Base-by-base conservation (phyloP, 92 coral and sea anemone species). In the Zoanthus sociatus region DNA sequence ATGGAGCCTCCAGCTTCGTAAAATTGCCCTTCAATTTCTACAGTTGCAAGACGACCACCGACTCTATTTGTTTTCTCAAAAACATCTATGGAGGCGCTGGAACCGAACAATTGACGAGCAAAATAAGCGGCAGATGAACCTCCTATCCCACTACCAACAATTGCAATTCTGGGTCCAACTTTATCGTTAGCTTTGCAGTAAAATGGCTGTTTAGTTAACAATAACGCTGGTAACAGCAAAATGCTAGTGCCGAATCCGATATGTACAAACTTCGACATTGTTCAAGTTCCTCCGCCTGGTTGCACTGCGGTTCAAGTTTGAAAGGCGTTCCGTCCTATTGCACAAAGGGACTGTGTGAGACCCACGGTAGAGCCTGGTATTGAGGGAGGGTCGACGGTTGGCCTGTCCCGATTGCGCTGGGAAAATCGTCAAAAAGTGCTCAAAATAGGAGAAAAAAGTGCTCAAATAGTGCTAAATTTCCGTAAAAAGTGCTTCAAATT, bases 1-100 rank as follows among this genome's bases (percentile, higher is more conserved):
- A 97, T 89, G 45, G 97, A 93, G 17, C 99, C 99, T 32, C 99
- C 99, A 0, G 98, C 87, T 79, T 97, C 99, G 71, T 87, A 97
- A 44, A 51, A 45, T 30, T 93, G 89, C 16, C 98, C 99, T 7
- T 86, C 94, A 37, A 97, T 68, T 78, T 97, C 95, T 20, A 93
- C 83, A n/a, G 98, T 96, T 18, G 77, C 92, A 15, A 97, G 86
- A 12, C 99, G 77, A n/a, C 99, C 99, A 37, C 99, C 99, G 72
- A 95, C 89, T 63, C 93, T 91, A 78, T 90, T 88, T 21, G 91
- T 83, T 7, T 95, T 94, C 84, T 97, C 99, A 76, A 89, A 97
- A 2, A 97, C 98, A 87, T 95, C 94, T 74, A 97, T 95, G 51
- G 68, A 85, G 18, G 99, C 95, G 26, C 84, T 77, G 17, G 93